Percentiles rank a stretch among this genome's conserved stretches.
Conservation (phyloP, 2,888 invertebrate species). For the Tupiocoris notatus region DNA sequence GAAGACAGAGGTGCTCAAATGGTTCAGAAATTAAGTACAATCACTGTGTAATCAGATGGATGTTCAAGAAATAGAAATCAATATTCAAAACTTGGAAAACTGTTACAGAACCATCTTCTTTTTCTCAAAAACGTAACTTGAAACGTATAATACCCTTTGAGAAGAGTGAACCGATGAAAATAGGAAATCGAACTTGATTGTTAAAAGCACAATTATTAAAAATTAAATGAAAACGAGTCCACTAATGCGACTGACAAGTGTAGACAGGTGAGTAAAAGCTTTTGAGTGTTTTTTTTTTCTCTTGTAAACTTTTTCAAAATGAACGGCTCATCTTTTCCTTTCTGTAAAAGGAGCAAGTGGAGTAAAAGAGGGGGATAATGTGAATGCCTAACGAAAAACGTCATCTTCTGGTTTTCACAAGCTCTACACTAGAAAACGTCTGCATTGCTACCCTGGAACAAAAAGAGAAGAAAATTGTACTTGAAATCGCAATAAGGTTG, state of each 20-base stretch:
- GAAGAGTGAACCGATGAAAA: too few relatives aligned
- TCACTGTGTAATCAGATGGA: too few relatives aligned
- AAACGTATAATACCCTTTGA: not conserved
- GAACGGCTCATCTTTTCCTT: not conserved
- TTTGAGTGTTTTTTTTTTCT: too few relatives aligned
- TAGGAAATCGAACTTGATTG: not conserved
- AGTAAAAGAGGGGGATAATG: not conserved
- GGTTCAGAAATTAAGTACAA: too few relatives aligned
- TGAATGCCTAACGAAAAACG: constrained; percentile 28
- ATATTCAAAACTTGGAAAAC: too few relatives aligned
- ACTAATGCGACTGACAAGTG: not conserved
- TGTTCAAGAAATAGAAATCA: too few relatives aligned
- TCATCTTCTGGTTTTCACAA: constrained; percentile 33
- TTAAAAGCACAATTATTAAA: not conserved
- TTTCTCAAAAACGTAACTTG: too few relatives aligned
- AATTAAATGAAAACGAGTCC: not conserved
- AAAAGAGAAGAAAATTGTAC: too few relatives aligned
- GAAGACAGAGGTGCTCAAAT: too few relatives aligned
- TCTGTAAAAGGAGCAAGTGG: not conserved
- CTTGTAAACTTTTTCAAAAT: not conserved
- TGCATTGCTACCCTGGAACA: constrained; percentile 31
- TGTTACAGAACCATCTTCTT: too few relatives aligned
- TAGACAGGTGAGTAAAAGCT: not conserved
- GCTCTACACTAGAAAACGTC: constrained; percentile 37
- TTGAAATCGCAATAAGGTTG: too few relatives aligned